A percentile compares a stretch with the other conserved stretches of the same genome.
Conservation (phyloP, 2,113 vertebrate species). For the Haemorhous mexicanus region DNA sequence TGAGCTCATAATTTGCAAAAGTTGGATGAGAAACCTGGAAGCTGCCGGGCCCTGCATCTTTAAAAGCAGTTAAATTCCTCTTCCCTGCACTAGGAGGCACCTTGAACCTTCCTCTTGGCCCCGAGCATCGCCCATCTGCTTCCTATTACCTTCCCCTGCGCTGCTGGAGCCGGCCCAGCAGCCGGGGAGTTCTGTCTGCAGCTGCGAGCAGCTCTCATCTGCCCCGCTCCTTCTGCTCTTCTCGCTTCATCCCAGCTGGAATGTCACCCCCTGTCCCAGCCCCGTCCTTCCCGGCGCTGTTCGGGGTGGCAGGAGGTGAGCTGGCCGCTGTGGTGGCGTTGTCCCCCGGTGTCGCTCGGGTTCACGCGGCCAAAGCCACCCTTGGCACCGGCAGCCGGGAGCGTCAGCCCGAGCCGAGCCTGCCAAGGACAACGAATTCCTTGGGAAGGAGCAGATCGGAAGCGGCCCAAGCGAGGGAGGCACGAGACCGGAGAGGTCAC, state of each 20-base stretch:
- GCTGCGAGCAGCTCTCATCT: constrained; percentile 47
- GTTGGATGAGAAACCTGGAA: constrained; percentile 57
- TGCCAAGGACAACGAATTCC: constrained; percentile 63
- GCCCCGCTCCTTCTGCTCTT: neutral
- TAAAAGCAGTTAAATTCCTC: constrained; percentile 65
- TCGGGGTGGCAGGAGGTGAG: neutral
- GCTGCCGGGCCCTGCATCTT: neutral
- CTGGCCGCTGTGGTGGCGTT: neutral
- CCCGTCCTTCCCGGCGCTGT: rapidly evolving
- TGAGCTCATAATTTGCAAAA: constrained; percentile 54
- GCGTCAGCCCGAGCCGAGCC: neutral
- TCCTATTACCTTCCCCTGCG: constrained; percentile 62
- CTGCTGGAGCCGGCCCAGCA: constrained; percentile 3
- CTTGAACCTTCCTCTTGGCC: constrained; percentile 66
- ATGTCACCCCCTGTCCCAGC: neutral
- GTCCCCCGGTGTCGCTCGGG: neutral
- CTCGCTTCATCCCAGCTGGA: neutral
- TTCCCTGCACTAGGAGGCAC: constrained; percentile 65
- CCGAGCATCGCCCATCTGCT: constrained; percentile 60
- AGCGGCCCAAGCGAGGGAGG: constrained; percentile 31
- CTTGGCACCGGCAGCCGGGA: neutral
- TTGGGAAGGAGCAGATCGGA: constrained; percentile 25
- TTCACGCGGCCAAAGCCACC: neutral
- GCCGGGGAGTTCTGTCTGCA: constrained; percentile 67
- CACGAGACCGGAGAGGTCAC: constrained; percentile 43